phyloP scores from a whole-genome alignment of 1,140 invertebrate genomes.

The Papilio polyxenes region DNA sequence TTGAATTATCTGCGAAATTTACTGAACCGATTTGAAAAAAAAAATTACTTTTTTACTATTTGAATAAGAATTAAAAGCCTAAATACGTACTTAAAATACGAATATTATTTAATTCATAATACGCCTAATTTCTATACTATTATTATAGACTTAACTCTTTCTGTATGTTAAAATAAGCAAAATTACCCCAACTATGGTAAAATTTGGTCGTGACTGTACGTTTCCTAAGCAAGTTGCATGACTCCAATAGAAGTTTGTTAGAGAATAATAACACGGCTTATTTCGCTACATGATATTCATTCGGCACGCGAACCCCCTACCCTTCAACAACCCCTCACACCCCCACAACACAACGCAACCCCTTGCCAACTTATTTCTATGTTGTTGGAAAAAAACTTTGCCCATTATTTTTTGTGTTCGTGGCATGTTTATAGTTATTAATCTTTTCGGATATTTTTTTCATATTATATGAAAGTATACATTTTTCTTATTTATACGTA shows the following conservation, averaged over 20 bases:
- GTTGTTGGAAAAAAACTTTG: constrained; percentile 19
- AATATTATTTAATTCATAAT: no score
- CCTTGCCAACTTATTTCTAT: background rate
- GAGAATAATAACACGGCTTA: constrained; percentile 23
- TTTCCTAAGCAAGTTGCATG: background rate
- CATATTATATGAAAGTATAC: background rate
- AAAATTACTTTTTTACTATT: no score
- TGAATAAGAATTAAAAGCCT: no score
- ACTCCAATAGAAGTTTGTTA: constrained; percentile 8
- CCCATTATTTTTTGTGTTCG: constrained; percentile 29
- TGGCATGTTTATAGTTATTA: constrained; percentile 14
- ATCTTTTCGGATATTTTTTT: background rate
- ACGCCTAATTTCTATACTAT: no score
- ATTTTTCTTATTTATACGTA: no score
- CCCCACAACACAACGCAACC: background rate
- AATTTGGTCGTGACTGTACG: background rate
- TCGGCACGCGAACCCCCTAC: background rate
- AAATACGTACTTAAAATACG: no score
- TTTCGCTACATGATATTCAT: constrained; percentile 19
- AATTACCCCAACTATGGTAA: background rate
- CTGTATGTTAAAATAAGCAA: background rate
- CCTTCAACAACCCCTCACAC: no score
- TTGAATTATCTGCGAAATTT: no score
- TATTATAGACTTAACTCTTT: background rate
- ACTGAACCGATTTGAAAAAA: no score